Base-by-base conservation (phyloP, 2,888 invertebrate species). In the Spodoptera littoralis region DNA sequence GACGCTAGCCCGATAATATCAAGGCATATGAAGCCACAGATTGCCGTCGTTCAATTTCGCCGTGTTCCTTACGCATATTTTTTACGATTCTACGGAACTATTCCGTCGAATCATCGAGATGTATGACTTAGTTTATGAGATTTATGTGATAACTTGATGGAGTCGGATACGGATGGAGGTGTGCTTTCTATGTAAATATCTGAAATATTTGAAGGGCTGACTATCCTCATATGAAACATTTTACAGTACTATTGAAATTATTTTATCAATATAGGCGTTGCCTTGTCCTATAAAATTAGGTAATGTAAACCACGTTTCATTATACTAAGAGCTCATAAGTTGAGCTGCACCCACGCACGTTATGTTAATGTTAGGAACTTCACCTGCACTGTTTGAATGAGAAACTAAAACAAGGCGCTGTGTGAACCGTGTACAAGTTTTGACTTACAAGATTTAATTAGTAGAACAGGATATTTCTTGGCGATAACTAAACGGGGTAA, bases 1-100 rank as follows among this genome's bases (percentile, higher is more conserved):
- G 56, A 69, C 73, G 71, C 73, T 76, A 65, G 51, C 60, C 66
- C 68, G 80, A 83, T 84, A 83, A 78, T 82, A 82, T 82, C 77
- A 54, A 61, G 52, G 65, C 62, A 66, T 65, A 61, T 73, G 64
- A 57, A 65, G 52, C 70, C 70, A 66, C 77, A 76, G 77, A 77
- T 79, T 79, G 77, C 68, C 46, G 47, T 48, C 50, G 70, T 79
- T 76, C 73, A 79, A 79, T 79, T 70, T 70, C 63, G 57, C 62
- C 64, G 58, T 72, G 63, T 67, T 67, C 58, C 66, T 65, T 66
- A 67, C 66, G 58, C 49, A 65, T 70, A 75, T 72, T 79, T 77
- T 77, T 68, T 73, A 69, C 65, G 70, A 66, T 65, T 60, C 49
- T 49, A 41, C 50, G 13, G 60, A 64, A 77, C 80, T 79, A 79